phyloP scores from a whole-genome alignment of 2,888 invertebrate genomes.

The Schizaphis graminum region DNA sequence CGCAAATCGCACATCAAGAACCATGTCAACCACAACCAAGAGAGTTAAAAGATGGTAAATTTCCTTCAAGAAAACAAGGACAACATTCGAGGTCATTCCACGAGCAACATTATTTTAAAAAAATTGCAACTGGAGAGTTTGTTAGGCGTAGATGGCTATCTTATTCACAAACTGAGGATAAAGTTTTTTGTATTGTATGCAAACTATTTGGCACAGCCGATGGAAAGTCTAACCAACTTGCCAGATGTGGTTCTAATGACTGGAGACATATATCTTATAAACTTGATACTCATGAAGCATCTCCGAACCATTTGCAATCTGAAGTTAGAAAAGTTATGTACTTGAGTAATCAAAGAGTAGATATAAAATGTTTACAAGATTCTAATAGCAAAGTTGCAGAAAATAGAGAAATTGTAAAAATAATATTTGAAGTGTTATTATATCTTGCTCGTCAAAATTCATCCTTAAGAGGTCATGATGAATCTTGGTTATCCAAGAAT shows the following conservation, averaged over 20 bases:
- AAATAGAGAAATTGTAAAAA: constrained; percentile 1
- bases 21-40: neutral
- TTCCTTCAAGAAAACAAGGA: neutral
- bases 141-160: neutral
- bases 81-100: neutral
- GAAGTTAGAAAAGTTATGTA: neutral
- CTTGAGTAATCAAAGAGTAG: neutral
- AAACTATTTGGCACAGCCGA: neutral
- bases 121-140: neutral
- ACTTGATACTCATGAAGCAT: neutral
- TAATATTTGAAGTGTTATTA: neutral
- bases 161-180: neutral
- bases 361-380: neutral
- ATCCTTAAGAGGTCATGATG: neutral
- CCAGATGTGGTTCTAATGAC: neutral
- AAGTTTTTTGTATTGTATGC: neutral
- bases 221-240: constrained; percentile 6
- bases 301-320: neutral
- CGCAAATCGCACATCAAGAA: neutral
- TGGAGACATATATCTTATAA: neutral
- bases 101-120: neutral
- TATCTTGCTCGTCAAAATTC: constrained; percentile 17
- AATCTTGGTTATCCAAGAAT: neutral
- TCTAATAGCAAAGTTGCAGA: neutral
- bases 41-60: neutral